These are phyloP conservation scores for Girardinichthys multiradiatus DNA, from an alignment of 2,113 vertebrate genomes.

Conservation along the genomic window DNA sequence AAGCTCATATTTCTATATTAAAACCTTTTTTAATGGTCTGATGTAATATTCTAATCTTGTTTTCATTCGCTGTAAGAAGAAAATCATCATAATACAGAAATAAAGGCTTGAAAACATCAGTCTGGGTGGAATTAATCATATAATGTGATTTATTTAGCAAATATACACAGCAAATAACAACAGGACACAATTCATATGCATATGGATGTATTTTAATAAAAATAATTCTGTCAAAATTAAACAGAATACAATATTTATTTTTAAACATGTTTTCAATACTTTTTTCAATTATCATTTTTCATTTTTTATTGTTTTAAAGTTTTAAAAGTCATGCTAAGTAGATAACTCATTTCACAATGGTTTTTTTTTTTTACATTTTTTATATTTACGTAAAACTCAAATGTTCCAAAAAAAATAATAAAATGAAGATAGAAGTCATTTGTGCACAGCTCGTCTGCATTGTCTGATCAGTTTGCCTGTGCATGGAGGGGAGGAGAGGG, in stretches of 20 bases:
- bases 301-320: conserved; percentile 86
- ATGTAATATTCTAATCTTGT: too few species aligned
- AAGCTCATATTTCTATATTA: too few species aligned
- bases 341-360: conserved; percentile 88
- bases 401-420: conserved; percentile 79
- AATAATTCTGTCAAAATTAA: conserved; percentile 99
- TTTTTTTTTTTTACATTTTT: conserved; percentile 22
- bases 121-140: too few species aligned
- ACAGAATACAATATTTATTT: conserved; percentile 92
- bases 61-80: too few species aligned
- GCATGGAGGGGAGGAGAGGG: conserved; percentile 35
- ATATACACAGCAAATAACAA: conserved; percentile 9
- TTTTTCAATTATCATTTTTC: conserved; percentile 76
- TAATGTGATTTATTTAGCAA: background rate
- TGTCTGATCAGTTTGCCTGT: conserved; percentile 27
- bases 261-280: conserved; percentile 92
- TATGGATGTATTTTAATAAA: conserved; percentile 99
- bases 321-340: conserved; percentile 93
- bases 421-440: conserved; percentile 78
- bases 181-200: conserved; percentile 71
- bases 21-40: too few species aligned
- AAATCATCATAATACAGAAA: too few species aligned
- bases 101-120: too few species aligned
- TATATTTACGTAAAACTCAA: conserved; percentile 84
- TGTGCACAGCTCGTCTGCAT: conserved; percentile 81